A percentile compares a stretch with the other conserved stretches of the same genome.
Evolutionary conservation across 2,113 vertebrate genomes (phyloP).

Genomic region (Lota lota): DNA sequence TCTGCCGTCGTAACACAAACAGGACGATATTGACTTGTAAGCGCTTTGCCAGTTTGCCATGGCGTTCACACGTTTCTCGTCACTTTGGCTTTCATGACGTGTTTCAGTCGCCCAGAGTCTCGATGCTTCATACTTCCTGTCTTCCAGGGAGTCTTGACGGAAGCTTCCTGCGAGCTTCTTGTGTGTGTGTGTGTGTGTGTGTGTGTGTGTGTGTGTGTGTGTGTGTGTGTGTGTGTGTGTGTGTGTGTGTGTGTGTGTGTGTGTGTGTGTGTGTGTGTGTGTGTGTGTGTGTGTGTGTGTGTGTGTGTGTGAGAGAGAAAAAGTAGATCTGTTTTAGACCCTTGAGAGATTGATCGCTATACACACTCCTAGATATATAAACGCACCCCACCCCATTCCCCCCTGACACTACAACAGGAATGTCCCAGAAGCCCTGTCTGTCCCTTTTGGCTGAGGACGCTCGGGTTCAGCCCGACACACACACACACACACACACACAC

Average conservation of each 20-base stretch:
- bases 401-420: too few species aligned
- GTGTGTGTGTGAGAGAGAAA: slow-evolving; percentile 11
- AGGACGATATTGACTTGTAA: too few species aligned
- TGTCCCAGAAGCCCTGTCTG: neutral
- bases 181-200: slow-evolving; percentile 8
- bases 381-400: neutral
- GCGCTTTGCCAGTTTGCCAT: too few species aligned
- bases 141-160: too few species aligned
- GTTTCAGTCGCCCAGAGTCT: too few species aligned
- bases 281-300: neutral
- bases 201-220: neutral
- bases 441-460: neutral
- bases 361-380: neutral
- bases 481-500: neutral
- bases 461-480: slow-evolving; percentile 6
- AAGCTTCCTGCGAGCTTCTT: too few species aligned
- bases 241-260: neutral
- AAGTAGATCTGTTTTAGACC: slow-evolving; percentile 18
- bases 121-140: too few species aligned
- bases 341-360: slow-evolving; percentile 21
- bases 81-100: too few species aligned
- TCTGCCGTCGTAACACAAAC: too few species aligned
- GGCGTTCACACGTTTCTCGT: too few species aligned
- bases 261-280: slow-evolving; percentile 10
- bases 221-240: neutral